Evolutionary conservation across 1,140 invertebrate genomes (phyloP), one percentile per base, ranked within the genome.

Genomic region (Polypedilum pembai): DNA sequence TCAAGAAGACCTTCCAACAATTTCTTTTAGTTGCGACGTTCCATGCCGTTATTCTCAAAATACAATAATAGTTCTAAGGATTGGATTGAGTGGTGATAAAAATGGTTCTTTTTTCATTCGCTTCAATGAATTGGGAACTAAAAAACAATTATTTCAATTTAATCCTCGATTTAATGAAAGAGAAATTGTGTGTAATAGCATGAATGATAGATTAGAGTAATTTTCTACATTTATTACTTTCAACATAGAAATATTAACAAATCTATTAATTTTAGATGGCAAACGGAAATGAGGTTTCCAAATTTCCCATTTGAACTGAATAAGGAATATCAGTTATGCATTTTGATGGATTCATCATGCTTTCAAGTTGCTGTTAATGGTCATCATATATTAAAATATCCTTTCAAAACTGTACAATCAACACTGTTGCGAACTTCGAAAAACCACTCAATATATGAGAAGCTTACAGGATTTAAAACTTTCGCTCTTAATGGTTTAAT

Each of bases 151-250:
- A 1, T 20, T 69, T 2, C 65, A 69, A 5, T 69, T 69, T 20
- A 69, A 69, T 69, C 65, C 65, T 8, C 15, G 65, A 0, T 69
- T 69, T 21, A 7, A 5, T 12, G 65, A 69, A 10, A 18, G 5
- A 69, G 65, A 18, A 8, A 69, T 69, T 18, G 65, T 69, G 7
- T n/a, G 17, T 3, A 69, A 69, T 18, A 20, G 17, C 17, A 69
- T 69, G 65, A 69, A 69, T 20, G 65, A 69, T 20, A 20, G 8
- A 69, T 10, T 69, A 69, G 65, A 69, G 65, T 69, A 18, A 69
- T 17, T 21, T 18, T 20, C 20, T 8, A 2, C 8, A 69, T 18
- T 4, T 7, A 66, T 7, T 20, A 7, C 1, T 7, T 66, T 10
- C 7, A n/a, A 66, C 18, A 66, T 8, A 8, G 1, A 8, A 8